phyloP scores from a whole-genome alignment of 1,140 invertebrate genomes.

The Pygmarrhopalites habei region DNA sequence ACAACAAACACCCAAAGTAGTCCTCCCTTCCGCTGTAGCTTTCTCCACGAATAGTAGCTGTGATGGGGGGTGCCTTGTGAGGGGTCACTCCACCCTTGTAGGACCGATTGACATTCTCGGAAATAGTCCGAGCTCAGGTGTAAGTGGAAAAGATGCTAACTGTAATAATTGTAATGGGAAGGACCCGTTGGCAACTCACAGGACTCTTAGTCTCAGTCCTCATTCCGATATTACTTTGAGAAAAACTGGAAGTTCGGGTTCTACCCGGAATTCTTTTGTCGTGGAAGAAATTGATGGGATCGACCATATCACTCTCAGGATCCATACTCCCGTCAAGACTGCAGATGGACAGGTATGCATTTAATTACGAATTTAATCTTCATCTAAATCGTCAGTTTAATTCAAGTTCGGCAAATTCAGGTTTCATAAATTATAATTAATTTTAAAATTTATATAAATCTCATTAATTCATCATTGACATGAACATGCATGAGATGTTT shows the following conservation, averaged over 20 bases:
- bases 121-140: no score
- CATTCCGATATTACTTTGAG: background rate
- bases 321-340: background rate
- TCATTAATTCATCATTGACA: no score
- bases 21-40: background rate
- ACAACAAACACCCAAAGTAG: background rate
- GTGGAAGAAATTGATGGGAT: slow-evolving; percentile 11
- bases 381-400: no score
- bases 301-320: slow-evolving; percentile 11
- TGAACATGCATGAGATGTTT: no score
- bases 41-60: background rate
- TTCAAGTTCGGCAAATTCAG: no score
- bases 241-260: background rate
- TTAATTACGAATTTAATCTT: background rate
- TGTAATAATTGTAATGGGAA: slow-evolving; percentile 5
- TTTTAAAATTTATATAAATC: no score
- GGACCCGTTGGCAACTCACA: background rate
- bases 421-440: no score
- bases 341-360: slow-evolving; percentile 8
- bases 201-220: background rate
- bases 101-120: no score
- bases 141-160: background rate
- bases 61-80: background rate
- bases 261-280: slow-evolving; percentile 8
- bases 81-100: background rate